Evolutionary conservation across 2,797 vertebrate species (phyloP), one percentile per base, ranked within the genome.

Genomic region (Xiphophorus birchmanni): DNA sequence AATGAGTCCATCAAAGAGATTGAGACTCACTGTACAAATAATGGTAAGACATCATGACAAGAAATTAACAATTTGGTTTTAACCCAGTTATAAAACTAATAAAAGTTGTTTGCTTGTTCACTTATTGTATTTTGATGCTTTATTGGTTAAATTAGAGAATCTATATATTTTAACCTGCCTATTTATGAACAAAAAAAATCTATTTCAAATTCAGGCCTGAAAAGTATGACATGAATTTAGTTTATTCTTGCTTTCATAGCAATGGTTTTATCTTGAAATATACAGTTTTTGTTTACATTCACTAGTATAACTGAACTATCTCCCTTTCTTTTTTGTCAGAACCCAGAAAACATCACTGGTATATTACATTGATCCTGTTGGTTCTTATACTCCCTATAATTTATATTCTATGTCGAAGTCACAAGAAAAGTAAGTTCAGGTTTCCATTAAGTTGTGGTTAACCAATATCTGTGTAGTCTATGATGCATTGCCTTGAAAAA

Each of bases 91-190:
- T 54, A 54, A 26, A 26, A 54, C 52, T 23, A 8, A 3, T 26
- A 45, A 26, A 54, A 26, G 52, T 9, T 26, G 8, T 26, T 54
- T 44, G 10, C 44, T 12, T 54, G 21, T 54, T 54, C 50, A 52
- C 0, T 52, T 23, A 23, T 52, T 21, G 0, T 45, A 12, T 7
- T 21, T 9, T 23, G 2, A 23, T 52, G 7, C 7, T 52, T 52
- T 23, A 52, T 23, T 52, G 21, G 2, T 52, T 52, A 52, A 9
- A 52, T 23, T 1, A 9, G 7, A 52, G 21, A 52, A 52, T 6
- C 0, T 18, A 44, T 12, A 44, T 2, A 44, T 44, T 44, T 9
- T 0, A 13, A 23, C 0, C 13, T 15, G 29, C 0, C 1, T 32
- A 35, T 63, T 35, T 63, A 32, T 37, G 35, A 37, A 37, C 35